Evolutionary conservation across 2,888 invertebrate genomes (phyloP).

Genomic region (Endomychus coccineus): DNA sequence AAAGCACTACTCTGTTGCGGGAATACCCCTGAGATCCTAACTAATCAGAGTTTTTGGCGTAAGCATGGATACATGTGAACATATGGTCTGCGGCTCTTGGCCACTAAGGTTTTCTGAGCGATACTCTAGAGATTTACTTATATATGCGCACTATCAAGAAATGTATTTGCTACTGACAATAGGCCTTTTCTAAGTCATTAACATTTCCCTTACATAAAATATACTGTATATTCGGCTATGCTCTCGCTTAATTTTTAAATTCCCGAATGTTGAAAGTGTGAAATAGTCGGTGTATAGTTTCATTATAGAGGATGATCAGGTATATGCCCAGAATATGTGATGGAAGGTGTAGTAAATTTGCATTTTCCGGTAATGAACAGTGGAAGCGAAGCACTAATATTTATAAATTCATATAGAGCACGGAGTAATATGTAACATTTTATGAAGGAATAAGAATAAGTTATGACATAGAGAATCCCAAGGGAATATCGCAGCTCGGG

Average conservation of each 20-base stretch:
- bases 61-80: conserved; percentile 23
- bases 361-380: not conserved
- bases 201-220: too few species aligned
- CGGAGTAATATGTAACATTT: conserved; percentile 36
- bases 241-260: too few species aligned
- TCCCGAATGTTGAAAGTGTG: too few species aligned
- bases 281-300: too few species aligned
- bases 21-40: conserved; percentile 26
- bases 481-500: conserved; percentile 36
- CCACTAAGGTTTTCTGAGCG: conserved; percentile 28
- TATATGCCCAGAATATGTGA: too few species aligned
- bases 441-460: conserved; percentile 43
- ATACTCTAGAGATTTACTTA: conserved; percentile 25
- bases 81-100: conserved; percentile 26
- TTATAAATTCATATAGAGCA: conserved; percentile 31
- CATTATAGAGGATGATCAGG: too few species aligned
- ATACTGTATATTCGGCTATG: too few species aligned
- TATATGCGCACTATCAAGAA: conserved; percentile 49
- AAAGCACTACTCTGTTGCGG: not conserved
- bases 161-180: conserved; percentile 46
- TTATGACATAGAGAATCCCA: conserved; percentile 39
- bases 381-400: conserved; percentile 17
- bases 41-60: conserved; percentile 37
- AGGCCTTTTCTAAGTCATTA: too few species aligned
- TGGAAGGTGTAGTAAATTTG: too few species aligned